Conservation (phyloP, 2,888 invertebrate genomes). For the Phalera bucephala region DNA sequence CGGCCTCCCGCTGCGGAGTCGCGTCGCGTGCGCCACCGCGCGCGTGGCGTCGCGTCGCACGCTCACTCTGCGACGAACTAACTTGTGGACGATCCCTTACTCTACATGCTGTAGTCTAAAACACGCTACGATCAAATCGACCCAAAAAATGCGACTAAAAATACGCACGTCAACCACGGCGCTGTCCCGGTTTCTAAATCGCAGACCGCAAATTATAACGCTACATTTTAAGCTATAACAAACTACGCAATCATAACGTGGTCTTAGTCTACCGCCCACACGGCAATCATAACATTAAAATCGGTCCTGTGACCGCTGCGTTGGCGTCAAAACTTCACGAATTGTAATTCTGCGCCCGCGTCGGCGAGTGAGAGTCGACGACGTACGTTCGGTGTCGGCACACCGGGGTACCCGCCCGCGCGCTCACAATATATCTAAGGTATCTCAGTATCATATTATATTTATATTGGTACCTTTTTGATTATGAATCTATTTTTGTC, state of each 20-base stretch:
- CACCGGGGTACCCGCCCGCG: slow-evolving; percentile 49
- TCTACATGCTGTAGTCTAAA: slow-evolving; percentile 3
- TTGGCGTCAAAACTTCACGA: no score
- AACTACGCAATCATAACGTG: slow-evolving; percentile 3
- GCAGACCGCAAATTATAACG: slow-evolving; percentile 2
- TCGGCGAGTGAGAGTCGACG: neutral
- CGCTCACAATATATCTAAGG: slow-evolving; percentile 55
- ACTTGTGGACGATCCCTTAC: neutral
- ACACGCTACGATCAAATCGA: slow-evolving; percentile 3
- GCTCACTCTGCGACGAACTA: neutral
- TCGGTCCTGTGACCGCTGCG: neutral
- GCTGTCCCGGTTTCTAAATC: neutral
- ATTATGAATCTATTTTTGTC: slow-evolving; percentile 84
- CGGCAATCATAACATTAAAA: neutral
- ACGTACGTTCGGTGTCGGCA: slow-evolving; percentile 11
- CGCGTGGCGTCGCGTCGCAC: slow-evolving; percentile 10
- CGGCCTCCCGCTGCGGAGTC: slow-evolving; percentile 29
- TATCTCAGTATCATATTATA: slow-evolving; percentile 78
- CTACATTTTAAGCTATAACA: slow-evolving; percentile 1
- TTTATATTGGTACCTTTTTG: slow-evolving; percentile 89
- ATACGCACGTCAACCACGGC: neutral
- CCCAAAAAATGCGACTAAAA: slow-evolving; percentile 1
- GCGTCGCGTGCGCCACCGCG: no score
- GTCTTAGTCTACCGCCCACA: slow-evolving; percentile 1
- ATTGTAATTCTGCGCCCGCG: neutral